phyloP scores from a whole-genome alignment of 1,140 invertebrate genomes.

The Trichonephila clavata region DNA sequence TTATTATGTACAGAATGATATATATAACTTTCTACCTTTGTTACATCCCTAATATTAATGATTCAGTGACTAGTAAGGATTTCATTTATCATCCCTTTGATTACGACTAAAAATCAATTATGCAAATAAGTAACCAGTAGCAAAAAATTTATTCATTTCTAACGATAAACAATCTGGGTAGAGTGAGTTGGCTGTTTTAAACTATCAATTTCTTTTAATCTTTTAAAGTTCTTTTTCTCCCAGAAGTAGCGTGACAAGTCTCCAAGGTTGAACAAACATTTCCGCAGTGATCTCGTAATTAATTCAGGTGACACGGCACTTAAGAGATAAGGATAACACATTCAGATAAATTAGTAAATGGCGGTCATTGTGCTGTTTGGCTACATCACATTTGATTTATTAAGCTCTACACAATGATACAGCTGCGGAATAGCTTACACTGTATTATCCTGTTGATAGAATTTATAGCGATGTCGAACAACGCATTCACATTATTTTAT shows the following conservation, averaged over 20 bases:
- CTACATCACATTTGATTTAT: slow-evolving; percentile 21
- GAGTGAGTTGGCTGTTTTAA: neutral
- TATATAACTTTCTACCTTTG: too few species aligned
- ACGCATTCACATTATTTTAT: neutral
- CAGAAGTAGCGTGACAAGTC: neutral
- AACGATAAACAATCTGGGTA: neutral
- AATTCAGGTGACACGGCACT: neutral
- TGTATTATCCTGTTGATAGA: neutral
- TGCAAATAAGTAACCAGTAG: too few species aligned
- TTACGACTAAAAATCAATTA: too few species aligned
- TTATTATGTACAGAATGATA: too few species aligned
- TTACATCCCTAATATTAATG: too few species aligned
- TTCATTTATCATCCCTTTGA: too few species aligned
- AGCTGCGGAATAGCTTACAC: neutral
- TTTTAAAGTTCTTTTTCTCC: neutral
- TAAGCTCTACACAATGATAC: neutral
- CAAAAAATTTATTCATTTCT: too few species aligned
- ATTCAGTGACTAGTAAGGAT: too few species aligned
- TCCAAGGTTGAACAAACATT: slow-evolving; percentile 10
- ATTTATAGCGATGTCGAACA: slow-evolving; percentile 21
- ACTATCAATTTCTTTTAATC: neutral
- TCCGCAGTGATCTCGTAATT: neutral
- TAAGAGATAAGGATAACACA: slow-evolving; percentile 5
- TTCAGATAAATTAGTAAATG: slow-evolving; percentile 22
- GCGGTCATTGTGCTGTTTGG: slow-evolving; percentile 27